Evolutionary conservation across 1,140 invertebrate species (phyloP).

Genomic region (Dysdera silvatica): DNA sequence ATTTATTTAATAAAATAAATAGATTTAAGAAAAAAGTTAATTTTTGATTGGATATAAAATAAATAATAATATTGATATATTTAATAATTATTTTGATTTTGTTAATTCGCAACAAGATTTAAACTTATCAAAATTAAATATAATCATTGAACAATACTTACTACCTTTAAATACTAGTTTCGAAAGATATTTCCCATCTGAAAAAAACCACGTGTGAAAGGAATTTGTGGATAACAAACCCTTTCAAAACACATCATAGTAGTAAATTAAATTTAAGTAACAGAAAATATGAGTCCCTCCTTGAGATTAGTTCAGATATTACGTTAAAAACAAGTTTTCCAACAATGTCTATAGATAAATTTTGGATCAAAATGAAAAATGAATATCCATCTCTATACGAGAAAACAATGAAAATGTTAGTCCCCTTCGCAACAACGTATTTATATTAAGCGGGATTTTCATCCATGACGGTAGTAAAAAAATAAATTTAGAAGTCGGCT

Average conservation of each 20-base stretch:
- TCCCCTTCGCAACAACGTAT: neutral
- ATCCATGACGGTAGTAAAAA: neutral
- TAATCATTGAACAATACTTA: neutral
- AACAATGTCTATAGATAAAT: slow-evolving; percentile 1
- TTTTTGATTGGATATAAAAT: neutral
- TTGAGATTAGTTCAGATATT: slow-evolving; percentile 7
- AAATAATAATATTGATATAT: neutral
- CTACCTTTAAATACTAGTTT: neutral
- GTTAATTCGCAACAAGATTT: neutral
- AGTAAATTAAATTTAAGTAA: neutral
- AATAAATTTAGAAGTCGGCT: neutral
- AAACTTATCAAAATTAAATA: neutral
- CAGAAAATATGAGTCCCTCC: neutral
- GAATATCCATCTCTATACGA: slow-evolving; percentile 1
- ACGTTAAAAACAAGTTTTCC: neutral
- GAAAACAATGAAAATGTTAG: slow-evolving; percentile 1
- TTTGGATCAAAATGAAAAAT: slow-evolving; percentile 1
- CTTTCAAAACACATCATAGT: neutral
- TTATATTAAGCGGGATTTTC: neutral
- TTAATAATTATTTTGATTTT: neutral
- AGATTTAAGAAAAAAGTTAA: neutral
- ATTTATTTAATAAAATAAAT: slow-evolving; percentile 13
- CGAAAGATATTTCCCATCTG: neutral
- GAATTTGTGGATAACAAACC: neutral
- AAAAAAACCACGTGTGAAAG: neutral